Conservation (phyloP, 2,888 invertebrate genomes). For the Holacanthella duospinosa region DNA sequence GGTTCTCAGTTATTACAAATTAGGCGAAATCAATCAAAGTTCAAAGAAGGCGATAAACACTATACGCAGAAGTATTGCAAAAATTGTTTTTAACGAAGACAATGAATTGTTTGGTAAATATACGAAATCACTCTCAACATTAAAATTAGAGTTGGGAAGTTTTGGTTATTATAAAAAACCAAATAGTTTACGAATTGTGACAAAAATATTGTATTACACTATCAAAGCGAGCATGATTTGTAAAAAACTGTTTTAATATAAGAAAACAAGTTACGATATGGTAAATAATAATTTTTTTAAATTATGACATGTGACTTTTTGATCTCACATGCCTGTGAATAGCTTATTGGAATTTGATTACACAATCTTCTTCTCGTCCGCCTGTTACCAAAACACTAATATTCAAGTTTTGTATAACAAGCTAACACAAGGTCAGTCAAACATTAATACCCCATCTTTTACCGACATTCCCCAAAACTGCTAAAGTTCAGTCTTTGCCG, state of each 20-base stretch:
- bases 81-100: neutral
- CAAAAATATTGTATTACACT: neutral
- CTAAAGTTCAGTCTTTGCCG: too few species aligned
- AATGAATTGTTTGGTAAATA: neutral
- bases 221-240: neutral
- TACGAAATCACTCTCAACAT: neutral
- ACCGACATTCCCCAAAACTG: too few species aligned
- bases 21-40: neutral
- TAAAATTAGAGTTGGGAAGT: neutral
- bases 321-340: too few species aligned
- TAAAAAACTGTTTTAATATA: neutral
- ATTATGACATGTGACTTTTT: too few species aligned
- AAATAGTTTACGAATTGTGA: neutral
- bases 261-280: too few species aligned
- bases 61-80: neutral
- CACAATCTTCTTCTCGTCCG: too few species aligned
- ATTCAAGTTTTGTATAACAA: too few species aligned
- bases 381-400: too few species aligned
- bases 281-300: too few species aligned
- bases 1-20: neutral
- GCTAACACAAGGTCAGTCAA: too few species aligned
- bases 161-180: neutral
- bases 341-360: too few species aligned
- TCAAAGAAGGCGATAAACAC: neutral
- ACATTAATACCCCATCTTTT: too few species aligned